Evolutionary conservation across 2,888 invertebrate genomes (phyloP).

Genomic region (Lasioglossum marginatum): DNA sequence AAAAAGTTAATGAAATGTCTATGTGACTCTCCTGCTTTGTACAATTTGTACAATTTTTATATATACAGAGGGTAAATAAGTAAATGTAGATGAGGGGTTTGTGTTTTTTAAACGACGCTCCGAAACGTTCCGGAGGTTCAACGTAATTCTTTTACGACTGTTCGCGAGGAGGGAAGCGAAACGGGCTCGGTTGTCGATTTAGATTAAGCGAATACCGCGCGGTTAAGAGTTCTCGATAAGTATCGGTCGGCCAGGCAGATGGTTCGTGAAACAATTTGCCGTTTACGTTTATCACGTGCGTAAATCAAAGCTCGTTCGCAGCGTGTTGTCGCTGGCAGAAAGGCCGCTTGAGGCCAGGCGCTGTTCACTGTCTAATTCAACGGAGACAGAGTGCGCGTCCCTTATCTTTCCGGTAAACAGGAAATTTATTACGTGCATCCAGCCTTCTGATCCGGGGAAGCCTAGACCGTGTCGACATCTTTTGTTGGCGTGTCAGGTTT

Average conservation of each 20-base stretch:
- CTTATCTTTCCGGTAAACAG: slow-evolving; percentile 52
- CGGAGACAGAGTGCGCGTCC: slow-evolving; percentile 24
- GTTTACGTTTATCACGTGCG: slow-evolving; percentile 30
- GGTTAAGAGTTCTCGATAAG: slow-evolving; percentile 17
- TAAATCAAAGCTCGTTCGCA: slow-evolving; percentile 28
- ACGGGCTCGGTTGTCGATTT: slow-evolving; percentile 21
- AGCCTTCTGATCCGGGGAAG: slow-evolving; percentile 30
- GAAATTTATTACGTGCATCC: slow-evolving; percentile 45
- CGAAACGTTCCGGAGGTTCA: background rate
- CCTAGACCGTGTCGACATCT: slow-evolving; percentile 31
- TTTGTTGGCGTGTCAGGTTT: slow-evolving; percentile 20
- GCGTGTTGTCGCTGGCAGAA: background rate
- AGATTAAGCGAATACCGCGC: slow-evolving; percentile 36
- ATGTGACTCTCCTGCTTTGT: too few species aligned
- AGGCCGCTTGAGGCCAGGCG: background rate
- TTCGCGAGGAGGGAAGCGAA: background rate
- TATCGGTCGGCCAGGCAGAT: background rate
- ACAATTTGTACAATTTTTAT: too few species aligned
- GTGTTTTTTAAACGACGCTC: background rate
- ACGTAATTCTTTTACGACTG: slow-evolving; percentile 23
- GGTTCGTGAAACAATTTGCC: slow-evolving; percentile 50
- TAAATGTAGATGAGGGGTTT: too few species aligned
- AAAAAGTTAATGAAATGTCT: too few species aligned
- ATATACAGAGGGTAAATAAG: too few species aligned
- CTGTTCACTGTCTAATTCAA: slow-evolving; percentile 38